Conservation (phyloP, 64 coral and sea anemone species). For the Anthopleura sola region DNA sequence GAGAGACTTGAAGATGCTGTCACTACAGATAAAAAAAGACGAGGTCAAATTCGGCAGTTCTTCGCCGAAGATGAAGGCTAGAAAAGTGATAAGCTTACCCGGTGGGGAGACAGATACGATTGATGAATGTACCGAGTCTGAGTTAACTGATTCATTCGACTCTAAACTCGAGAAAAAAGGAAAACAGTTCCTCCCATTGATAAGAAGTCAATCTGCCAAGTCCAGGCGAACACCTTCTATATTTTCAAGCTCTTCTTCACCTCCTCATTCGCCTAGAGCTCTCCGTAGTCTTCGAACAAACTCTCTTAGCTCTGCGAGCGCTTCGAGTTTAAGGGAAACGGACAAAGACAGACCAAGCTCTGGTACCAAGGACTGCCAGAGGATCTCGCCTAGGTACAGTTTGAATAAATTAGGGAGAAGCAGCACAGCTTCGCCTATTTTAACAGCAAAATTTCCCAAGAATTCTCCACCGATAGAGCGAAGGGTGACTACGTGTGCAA, state of each 20-base stretch:
- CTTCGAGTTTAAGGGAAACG: not conserved
- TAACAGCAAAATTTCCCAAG: conserved; percentile 12
- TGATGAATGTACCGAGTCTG: not conserved
- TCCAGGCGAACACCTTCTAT: conserved; percentile 13
- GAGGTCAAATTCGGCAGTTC: conserved; percentile 42
- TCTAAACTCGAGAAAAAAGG: not conserved
- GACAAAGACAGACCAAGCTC: not conserved
- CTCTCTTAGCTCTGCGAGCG: not conserved
- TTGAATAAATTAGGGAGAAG: conserved; percentile 1
- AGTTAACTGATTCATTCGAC: not conserved
- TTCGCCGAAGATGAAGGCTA: not conserved
- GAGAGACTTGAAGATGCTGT: conserved; percentile 63
- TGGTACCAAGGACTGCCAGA: not conserved
- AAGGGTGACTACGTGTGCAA: not conserved
- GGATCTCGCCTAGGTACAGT: not conserved
- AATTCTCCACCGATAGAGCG: not conserved
- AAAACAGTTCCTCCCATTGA: conserved; percentile 32
- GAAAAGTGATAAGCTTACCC: not conserved
- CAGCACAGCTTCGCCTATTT: not conserved
- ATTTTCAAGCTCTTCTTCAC: conserved; percentile 8
- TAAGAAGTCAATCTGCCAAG: conserved; percentile 53
- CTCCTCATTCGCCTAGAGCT: not conserved
- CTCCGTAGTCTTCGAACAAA: not conserved
- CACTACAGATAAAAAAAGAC: conserved; percentile 68
- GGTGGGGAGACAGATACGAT: not conserved